Evolutionary conservation across 2,888 invertebrate genomes (phyloP).

Genomic region (Drosophila macrospina): DNA sequence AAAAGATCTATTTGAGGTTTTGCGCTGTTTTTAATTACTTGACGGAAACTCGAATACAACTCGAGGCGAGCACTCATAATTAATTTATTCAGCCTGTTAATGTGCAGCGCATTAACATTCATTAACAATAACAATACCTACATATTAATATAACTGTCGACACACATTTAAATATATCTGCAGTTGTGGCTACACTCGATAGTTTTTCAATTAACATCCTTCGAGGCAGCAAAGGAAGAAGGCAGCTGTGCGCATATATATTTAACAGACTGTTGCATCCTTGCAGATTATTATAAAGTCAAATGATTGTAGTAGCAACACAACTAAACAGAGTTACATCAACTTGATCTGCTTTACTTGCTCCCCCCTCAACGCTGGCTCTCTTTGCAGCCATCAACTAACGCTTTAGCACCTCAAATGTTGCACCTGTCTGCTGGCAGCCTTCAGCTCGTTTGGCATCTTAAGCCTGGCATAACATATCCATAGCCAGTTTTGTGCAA

Average conservation of each 20-base stretch:
- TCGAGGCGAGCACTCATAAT: slow-evolving; percentile 50
- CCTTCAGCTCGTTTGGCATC: slow-evolving; percentile 13
- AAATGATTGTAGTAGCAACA: too few relatives aligned
- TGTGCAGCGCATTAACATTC: slow-evolving; percentile 58
- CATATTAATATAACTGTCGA: neutral
- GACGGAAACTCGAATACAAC: slow-evolving; percentile 42
- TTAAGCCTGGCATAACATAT: slow-evolving; percentile 35
- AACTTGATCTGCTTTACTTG: too few relatives aligned
- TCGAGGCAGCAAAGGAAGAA: neutral
- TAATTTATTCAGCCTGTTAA: slow-evolving; percentile 59
- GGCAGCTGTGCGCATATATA: neutral
- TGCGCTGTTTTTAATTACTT: slow-evolving; percentile 60
- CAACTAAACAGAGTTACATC: too few relatives aligned
- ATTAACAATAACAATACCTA: slow-evolving; percentile 39
- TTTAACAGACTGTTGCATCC: too few relatives aligned
- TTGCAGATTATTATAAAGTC: too few relatives aligned
- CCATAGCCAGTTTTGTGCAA: slow-evolving; percentile 35
- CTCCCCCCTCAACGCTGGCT: too few relatives aligned
- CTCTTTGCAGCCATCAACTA: neutral
- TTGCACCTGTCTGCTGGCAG: neutral
- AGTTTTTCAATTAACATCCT: slow-evolving; percentile 43
- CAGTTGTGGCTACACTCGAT: slow-evolving; percentile 8
- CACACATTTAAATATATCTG: slow-evolving; percentile 9
- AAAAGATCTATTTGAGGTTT: slow-evolving; percentile 12
- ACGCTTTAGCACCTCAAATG: neutral